Evolutionary conservation across 2,113 vertebrate species (phyloP).

Genomic region (Notechis scutatus): DNA sequence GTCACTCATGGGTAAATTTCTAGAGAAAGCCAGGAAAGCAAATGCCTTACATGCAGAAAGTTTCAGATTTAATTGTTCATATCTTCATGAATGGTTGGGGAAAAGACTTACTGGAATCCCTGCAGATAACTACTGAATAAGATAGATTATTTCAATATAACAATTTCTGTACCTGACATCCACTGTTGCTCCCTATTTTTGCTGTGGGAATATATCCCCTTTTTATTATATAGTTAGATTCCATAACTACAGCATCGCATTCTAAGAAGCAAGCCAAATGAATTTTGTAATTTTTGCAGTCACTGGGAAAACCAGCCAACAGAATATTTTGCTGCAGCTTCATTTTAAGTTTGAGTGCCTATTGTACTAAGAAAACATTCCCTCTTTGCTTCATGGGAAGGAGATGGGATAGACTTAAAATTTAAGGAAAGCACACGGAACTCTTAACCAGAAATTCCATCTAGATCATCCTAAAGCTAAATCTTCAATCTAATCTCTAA

Average conservation of each 20-base stretch:
- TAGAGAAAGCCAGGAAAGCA: neutral
- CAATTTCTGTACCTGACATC: neutral
- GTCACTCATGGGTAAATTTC: neutral
- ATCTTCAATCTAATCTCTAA: slow-evolving; percentile 10
- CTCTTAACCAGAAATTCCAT: neutral
- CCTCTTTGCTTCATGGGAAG: neutral
- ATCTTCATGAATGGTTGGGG: neutral
- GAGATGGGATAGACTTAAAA: neutral
- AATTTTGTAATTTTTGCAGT: neutral
- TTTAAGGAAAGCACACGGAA: neutral
- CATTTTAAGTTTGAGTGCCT: neutral
- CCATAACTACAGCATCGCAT: neutral
- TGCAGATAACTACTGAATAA: neutral
- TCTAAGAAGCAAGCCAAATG: neutral
- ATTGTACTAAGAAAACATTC: neutral
- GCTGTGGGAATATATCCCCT: neutral
- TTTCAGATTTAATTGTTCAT: neutral
- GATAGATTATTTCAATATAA: neutral
- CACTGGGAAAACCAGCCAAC: neutral
- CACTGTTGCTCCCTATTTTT: neutral
- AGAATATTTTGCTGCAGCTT: neutral
- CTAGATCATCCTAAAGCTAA: neutral
- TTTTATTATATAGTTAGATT: neutral
- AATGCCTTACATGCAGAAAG: neutral
- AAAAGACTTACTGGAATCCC: neutral